phyloP scores from a whole-genome alignment of 2,113 vertebrate genomes.

The Actenoides hombroni region DNA sequence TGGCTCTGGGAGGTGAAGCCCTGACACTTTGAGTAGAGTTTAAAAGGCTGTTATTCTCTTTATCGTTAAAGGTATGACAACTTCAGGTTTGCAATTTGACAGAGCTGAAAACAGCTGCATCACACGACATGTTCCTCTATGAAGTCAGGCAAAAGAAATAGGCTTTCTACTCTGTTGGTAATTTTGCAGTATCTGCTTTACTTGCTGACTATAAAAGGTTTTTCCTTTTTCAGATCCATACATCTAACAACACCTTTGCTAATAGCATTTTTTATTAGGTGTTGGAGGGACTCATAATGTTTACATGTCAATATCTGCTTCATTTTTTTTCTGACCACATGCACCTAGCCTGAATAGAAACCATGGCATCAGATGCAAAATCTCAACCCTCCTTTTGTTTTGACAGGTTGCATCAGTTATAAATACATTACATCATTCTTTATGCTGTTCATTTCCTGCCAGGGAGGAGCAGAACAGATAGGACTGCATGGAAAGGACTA shows the following conservation, averaged over 20 bases:
- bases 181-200: slow-evolving; percentile 34
- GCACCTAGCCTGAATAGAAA: neutral
- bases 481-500: neutral
- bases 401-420: neutral
- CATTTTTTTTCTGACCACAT: neutral
- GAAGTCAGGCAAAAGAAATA: slow-evolving; percentile 31
- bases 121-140: neutral
- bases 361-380: neutral
- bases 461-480: neutral
- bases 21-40: slow-evolving; percentile 44
- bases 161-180: neutral
- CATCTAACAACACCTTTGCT: neutral
- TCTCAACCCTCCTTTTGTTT: neutral
- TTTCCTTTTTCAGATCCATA: neutral
- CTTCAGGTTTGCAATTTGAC: neutral
- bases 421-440: neutral
- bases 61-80: slow-evolving; percentile 33
- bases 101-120: slow-evolving; percentile 22
- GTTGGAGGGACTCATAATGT: neutral
- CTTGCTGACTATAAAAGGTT: neutral
- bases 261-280: neutral
- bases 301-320: neutral
- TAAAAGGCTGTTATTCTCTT: slow-evolving; percentile 59
- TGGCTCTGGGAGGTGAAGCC: neutral
- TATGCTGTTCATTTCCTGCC: neutral